Conservation (phyloP, 2,888 invertebrate genomes). For the Polydrusus cervinus region DNA sequence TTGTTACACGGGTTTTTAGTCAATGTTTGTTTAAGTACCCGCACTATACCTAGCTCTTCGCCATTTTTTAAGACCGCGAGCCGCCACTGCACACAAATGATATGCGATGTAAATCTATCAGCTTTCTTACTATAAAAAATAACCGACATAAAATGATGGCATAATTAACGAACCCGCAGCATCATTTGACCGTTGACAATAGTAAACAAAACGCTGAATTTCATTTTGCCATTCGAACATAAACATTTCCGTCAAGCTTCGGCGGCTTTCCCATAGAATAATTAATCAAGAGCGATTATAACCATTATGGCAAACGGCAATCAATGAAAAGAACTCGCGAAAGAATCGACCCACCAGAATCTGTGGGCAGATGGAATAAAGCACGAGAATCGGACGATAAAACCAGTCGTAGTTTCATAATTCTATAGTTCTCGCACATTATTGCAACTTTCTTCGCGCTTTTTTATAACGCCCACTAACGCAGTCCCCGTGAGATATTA, state of each 20-base stretch:
- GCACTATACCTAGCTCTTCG: too few relatives aligned
- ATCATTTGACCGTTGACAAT: constrained; percentile 34
- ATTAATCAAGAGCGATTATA: constrained; percentile 60
- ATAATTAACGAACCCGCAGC: constrained; percentile 30
- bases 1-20: too few relatives aligned
- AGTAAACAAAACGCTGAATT: constrained; percentile 43
- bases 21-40: too few relatives aligned
- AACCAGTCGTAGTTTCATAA: constrained; percentile 63
- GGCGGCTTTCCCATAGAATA: constrained; percentile 61
- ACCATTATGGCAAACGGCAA: constrained; percentile 47
- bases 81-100: too few relatives aligned
- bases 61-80: too few relatives aligned
- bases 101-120: background rate
- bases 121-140: background rate
- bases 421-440: constrained; percentile 65
- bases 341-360: constrained; percentile 58
- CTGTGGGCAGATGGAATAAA: constrained; percentile 56
- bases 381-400: constrained; percentile 46
- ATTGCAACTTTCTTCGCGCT: constrained; percentile 65
- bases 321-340: constrained; percentile 52
- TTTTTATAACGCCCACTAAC: constrained; percentile 61
- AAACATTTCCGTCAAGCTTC: constrained; percentile 57
- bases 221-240: constrained; percentile 47
- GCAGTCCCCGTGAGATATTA: constrained; percentile 38
- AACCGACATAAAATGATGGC: constrained; percentile 17